phyloP scores from a whole-genome alignment of 37 sponge, comb jelly and placozoan genomes.

The Aplysina aerophoba region DNA sequence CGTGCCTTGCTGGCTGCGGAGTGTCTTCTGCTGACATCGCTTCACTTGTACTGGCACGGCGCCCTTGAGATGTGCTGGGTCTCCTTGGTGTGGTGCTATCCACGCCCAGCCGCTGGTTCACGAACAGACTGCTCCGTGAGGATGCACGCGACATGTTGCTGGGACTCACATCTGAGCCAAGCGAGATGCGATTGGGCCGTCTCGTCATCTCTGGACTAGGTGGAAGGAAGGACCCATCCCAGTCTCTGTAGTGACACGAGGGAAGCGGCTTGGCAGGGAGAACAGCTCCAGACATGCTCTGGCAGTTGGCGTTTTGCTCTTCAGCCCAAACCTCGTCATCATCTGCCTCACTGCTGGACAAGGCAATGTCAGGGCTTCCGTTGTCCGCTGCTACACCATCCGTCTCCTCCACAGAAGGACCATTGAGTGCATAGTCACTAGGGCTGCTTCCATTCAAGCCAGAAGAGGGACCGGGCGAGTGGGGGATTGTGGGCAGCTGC shows the following conservation, averaged over 20 bases:
- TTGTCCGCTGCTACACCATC: not conserved
- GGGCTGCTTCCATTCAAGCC: not conserved
- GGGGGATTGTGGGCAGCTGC: not conserved
- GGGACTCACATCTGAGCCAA: not conserved
- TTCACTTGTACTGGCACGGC: not conserved
- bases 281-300: conserved; percentile 11
- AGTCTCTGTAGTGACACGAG: not conserved
- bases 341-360: not conserved
- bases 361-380: not conserved
- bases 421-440: not conserved
- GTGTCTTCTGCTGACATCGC: not conserved
- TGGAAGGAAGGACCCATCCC: not conserved
- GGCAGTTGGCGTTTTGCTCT: not conserved
- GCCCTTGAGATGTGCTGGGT: not conserved
- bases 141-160: not conserved
- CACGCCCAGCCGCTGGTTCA: not conserved
- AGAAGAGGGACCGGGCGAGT: not conserved
- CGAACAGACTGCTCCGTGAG: too few species aligned
- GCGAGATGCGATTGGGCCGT: not conserved
- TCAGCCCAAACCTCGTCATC: not conserved
- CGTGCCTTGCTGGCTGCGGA: too few species aligned
- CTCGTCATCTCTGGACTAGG: conserved; percentile 4
- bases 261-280: not conserved
- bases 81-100: not conserved
- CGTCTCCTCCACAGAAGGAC: not conserved